Percentiles rank a stretch among this genome's conserved stretches.
These are phyloP conservation scores for Calliphora vicina DNA, from an alignment of 1,140 invertebrate genomes.

Conservation along the genomic window DNA sequence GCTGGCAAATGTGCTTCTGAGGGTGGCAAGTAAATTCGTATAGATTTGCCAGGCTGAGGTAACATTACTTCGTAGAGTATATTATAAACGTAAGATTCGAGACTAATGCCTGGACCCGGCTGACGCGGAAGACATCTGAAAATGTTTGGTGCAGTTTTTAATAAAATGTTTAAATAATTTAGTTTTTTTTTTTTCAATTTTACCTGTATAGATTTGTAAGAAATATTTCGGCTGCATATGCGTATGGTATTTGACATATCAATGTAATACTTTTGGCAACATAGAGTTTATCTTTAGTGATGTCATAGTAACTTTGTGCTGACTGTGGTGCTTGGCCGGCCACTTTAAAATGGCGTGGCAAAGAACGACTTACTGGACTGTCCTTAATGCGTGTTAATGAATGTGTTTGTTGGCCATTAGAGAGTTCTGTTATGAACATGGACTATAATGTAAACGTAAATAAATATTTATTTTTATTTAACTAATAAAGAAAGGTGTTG, in stretches of 20 bases:
- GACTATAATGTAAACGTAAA: constrained; percentile 67
- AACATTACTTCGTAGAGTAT: constrained; percentile 93
- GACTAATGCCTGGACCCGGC: constrained; percentile 74
- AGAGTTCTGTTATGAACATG: constrained; percentile 91
- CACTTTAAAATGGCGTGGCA: constrained; percentile 88
- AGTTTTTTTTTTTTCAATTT: constrained; percentile 47
- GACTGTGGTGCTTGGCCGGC: constrained; percentile 77
- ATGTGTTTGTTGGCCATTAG: constrained; percentile 76
- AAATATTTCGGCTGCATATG: constrained; percentile 84
- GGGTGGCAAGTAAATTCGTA: constrained; percentile 82
- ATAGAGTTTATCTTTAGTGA: constrained; percentile 90
- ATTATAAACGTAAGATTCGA: constrained; percentile 96
- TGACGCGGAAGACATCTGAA: constrained; percentile 77
- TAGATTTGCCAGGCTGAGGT: constrained; percentile 84
- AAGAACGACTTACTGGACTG: constrained; percentile 73
- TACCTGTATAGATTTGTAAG: constrained; percentile 87
- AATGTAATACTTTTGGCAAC: constrained; percentile 95
- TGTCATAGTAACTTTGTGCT: constrained; percentile 88
- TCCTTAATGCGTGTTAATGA: constrained; percentile 69
- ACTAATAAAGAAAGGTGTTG: not conserved
- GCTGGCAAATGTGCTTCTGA: constrained; percentile 75
- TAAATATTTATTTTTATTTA: constrained; percentile 25
- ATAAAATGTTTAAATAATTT: not conserved
- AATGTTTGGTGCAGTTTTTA: no score
- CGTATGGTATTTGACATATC: constrained; percentile 89